Evolutionary conservation across 2,797 vertebrate species (phyloP).

Genomic region (Myiothlypis coronata): DNA sequence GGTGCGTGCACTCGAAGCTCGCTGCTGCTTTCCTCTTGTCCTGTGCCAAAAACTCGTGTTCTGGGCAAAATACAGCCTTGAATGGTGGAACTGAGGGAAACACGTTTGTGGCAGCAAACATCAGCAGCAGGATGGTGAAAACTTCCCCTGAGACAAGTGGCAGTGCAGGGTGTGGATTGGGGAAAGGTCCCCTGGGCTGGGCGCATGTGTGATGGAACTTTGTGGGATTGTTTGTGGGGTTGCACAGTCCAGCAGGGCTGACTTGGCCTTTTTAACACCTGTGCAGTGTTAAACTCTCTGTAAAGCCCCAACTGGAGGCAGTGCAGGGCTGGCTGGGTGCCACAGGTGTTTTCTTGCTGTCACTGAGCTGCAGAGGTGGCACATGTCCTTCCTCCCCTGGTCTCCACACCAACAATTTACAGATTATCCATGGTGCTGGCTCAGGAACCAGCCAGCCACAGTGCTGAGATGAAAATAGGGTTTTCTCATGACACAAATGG

Average conservation of each 20-base stretch:
- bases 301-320: not conserved
- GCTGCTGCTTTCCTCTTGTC: conserved; percentile 17
- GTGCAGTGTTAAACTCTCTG: not conserved
- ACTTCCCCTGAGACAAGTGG: not conserved
- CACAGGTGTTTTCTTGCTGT: not conserved
- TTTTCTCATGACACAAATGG: conserved; percentile 2
- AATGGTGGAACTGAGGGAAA: not conserved
- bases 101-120: not conserved
- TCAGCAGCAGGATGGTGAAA: not conserved
- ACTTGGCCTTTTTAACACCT: not conserved
- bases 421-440: not conserved
- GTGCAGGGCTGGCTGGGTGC: not conserved
- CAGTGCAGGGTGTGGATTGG: not conserved
- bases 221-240: not conserved
- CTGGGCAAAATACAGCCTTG: not conserved
- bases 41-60: not conserved
- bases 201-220: fast-evolving
- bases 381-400: not conserved
- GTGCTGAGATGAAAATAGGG: conserved; percentile 30
- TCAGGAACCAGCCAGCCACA: not conserved
- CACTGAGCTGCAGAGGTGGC: not conserved
- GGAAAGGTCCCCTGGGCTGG: not conserved
- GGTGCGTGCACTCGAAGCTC: not conserved
- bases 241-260: not conserved
- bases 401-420: not conserved